Percentiles rank a stretch among this genome's conserved stretches.
phyloP scores from a whole-genome alignment of 2,113 vertebrate species.

The Leptosomus discolor region DNA sequence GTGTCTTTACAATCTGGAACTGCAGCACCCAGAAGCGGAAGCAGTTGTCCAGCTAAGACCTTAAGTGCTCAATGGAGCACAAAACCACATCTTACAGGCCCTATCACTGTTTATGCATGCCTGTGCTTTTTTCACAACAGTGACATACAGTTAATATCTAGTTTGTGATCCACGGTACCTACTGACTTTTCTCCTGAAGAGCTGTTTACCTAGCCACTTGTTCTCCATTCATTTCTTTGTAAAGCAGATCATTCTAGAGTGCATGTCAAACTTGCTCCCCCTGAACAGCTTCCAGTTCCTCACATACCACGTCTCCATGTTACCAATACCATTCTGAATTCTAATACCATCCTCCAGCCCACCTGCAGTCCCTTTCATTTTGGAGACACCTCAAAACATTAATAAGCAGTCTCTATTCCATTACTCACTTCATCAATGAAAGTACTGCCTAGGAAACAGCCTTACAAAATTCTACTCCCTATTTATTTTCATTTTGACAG shows the following conservation, averaged over 20 bases:
- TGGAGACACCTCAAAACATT: background rate
- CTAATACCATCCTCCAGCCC: background rate
- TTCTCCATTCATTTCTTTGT: background rate
- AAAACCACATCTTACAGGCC: background rate
- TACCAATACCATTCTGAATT: background rate
- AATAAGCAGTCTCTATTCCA: background rate
- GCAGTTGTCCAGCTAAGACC: background rate
- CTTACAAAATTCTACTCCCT: background rate
- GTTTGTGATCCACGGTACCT: background rate
- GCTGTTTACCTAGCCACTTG: background rate
- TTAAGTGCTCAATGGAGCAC: background rate
- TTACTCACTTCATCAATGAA: background rate
- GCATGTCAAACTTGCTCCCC: background rate
- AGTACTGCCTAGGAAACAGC: background rate
- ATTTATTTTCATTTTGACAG: background rate
- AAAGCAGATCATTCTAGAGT: background rate
- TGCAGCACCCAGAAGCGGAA: background rate
- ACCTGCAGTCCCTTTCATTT: background rate
- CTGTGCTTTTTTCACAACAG: background rate
- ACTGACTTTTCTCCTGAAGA: background rate
- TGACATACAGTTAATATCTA: background rate
- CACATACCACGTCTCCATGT: accelerated
- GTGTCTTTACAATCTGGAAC: background rate
- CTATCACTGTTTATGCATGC: background rate
- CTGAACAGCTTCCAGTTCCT: background rate